A percentile compares a stretch with the other conserved stretches of the same genome.
These are phyloP conservation scores for Cotesia glomerata DNA, from an alignment of 1,140 invertebrate species.

Conservation along the genomic window DNA sequence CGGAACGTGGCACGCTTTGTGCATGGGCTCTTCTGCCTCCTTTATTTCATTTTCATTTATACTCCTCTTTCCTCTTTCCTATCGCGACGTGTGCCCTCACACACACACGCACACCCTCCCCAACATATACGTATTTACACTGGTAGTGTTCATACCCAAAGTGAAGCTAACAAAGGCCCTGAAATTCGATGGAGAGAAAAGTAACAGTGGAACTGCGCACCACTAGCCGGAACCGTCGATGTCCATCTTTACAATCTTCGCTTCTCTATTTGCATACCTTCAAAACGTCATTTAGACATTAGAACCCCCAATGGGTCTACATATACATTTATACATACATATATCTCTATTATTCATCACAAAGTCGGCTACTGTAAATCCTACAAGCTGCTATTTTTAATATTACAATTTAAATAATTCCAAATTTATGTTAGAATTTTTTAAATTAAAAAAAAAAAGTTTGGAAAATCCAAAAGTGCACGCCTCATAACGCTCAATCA, in stretches of 20 bases:
- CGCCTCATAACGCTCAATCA: too few species aligned
- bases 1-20: constrained; percentile 63
- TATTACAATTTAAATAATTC: too few species aligned
- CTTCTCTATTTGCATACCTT: constrained; percentile 56
- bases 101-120: background rate
- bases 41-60: constrained; percentile 1
- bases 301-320: background rate
- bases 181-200: constrained; percentile 15
- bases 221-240: constrained; percentile 62
- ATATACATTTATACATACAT: too few species aligned
- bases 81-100: constrained; percentile 2
- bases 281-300: constrained; percentile 19
- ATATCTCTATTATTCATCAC: constrained; percentile 30
- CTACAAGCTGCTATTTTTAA: constrained; percentile 37
- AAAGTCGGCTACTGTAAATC: constrained; percentile 42
- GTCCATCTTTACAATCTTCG: constrained; percentile 59
- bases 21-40: constrained; percentile 38
- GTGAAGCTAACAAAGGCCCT: background rate
- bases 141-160: background rate
- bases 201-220: constrained; percentile 59
- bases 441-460: too few species aligned
- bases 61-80: constrained; percentile 33
- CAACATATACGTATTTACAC: background rate
- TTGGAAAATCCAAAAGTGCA: too few species aligned
- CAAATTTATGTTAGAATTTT: too few species aligned